Base-by-base conservation (phyloP, 2,888 invertebrate species). In the Aphodius granarius region DNA sequence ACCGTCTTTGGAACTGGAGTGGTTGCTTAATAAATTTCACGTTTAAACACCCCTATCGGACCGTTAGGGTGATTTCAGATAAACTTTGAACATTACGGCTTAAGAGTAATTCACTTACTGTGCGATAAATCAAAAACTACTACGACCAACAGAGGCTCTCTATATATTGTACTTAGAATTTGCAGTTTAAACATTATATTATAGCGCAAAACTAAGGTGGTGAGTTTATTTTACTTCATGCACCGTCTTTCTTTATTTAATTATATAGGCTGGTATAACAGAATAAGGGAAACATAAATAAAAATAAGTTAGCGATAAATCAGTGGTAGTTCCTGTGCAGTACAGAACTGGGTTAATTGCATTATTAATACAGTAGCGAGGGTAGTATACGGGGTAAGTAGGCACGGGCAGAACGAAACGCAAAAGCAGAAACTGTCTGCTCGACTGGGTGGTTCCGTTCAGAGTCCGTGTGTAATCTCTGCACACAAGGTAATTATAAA, bases 401-500 rank as follows among this genome's bases (percentile, higher is more conserved):
- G 43, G 43, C 43, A 13, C 43, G n/a, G n/a, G n/a, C n/a, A n/a
- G n/a, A n/a, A n/a, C n/a, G n/a, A n/a, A 43, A 43, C 13, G 43
- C 43, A 43, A 43, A 43, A 43, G 43, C 43, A 43, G 43, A 43
- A 43, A 43, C 43, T 13, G 43, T 9, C 23, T 23, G 23, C 4
- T 13, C 13, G 43, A 6, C 43, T 6, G 13, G 43, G 6, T 13
- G 4, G 43, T 13, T 43, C 43, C 13, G 2, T 43, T 43, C 43
- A 6, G 43, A 43, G 9, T 43, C 43, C 43, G 43, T 43, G 43
- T 43, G 43, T 43, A 43, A 43, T 43, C 43, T 43, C 43, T 13
- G 43, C 43, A 43, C 43, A 43, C 43, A 64, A 68, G 62, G 74
- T 80, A 79, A 79, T 80, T 80, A 79, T 78, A 76, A 78, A 76